These are phyloP conservation scores for Lasioglossum malachurum DNA, from an alignment of 2,888 invertebrate species.

Conservation along the genomic window DNA sequence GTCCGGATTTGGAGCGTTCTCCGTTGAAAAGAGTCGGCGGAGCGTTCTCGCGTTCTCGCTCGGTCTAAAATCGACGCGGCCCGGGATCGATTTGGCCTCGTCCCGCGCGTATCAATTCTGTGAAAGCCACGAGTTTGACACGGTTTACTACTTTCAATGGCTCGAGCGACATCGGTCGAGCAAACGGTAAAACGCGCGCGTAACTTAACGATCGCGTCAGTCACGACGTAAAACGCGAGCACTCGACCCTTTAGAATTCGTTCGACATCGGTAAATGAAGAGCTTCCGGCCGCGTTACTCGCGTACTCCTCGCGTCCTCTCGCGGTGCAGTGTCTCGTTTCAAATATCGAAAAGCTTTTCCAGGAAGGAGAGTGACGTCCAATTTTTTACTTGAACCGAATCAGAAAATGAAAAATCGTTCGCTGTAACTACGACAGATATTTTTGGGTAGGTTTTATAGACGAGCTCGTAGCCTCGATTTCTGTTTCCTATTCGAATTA, in stretches of 20 bases:
- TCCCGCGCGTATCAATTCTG: slow-evolving; percentile 37
- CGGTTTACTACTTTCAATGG: slow-evolving; percentile 31
- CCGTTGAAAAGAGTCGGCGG: background rate
- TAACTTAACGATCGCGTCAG: slow-evolving; percentile 5
- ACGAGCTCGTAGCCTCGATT: background rate
- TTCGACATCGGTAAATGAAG: slow-evolving; percentile 12
- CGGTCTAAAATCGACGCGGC: slow-evolving; percentile 10
- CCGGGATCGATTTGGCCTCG: background rate
- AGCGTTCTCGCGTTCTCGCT: background rate
- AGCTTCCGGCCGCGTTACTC: slow-evolving; percentile 2
- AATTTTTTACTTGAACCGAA: background rate
- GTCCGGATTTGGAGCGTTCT: background rate
- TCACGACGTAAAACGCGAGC: slow-evolving; percentile 1
- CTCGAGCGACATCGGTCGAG: background rate
- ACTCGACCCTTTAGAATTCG: slow-evolving; percentile 8
- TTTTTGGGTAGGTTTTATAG: background rate
- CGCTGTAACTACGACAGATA: background rate
- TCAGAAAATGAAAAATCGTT: background rate
- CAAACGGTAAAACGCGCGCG: slow-evolving; percentile 20
- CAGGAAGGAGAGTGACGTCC: background rate
- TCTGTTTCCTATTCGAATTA: background rate
- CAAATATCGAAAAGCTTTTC: background rate
- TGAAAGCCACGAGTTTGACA: slow-evolving; percentile 41
- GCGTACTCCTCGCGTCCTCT: background rate
- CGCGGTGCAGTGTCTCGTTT: background rate